Percentiles rank a stretch among this genome's conserved stretches.
Evolutionary conservation across 2,113 vertebrate species (phyloP).

Genomic region (Morone saxatilis): DNA sequence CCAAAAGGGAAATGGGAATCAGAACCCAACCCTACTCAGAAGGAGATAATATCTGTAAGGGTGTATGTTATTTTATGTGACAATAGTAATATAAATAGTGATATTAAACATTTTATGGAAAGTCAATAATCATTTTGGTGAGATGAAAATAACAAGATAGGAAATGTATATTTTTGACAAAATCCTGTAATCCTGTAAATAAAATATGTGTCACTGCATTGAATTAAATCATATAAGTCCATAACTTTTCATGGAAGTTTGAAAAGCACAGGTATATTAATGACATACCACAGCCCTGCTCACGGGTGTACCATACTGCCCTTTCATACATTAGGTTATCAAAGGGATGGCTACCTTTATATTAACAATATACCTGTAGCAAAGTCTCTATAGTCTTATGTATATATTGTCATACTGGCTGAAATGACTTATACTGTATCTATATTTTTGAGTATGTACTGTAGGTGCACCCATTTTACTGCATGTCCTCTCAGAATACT

Average conservation of each 20-base stretch:
- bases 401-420: neutral
- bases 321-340: neutral
- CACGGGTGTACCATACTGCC: neutral
- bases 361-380: neutral
- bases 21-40: too few relatives aligned
- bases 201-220: neutral
- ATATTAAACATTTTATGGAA: neutral
- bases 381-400: neutral
- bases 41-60: neutral
- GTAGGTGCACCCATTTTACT: slow-evolving; percentile 30
- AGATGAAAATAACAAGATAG: neutral
- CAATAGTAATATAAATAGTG: neutral
- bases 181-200: neutral
- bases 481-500: slow-evolving; percentile 6
- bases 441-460: neutral
- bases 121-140: neutral
- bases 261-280: neutral
- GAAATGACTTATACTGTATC: neutral
- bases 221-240: neutral
- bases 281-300: too few relatives aligned
- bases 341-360: neutral
- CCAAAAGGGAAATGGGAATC: too few relatives aligned
- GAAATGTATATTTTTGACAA: neutral
- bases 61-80: neutral
- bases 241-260: neutral